Base-by-base conservation (phyloP, 2,797 vertebrate species). In the Taeniopygia guttata region DNA sequence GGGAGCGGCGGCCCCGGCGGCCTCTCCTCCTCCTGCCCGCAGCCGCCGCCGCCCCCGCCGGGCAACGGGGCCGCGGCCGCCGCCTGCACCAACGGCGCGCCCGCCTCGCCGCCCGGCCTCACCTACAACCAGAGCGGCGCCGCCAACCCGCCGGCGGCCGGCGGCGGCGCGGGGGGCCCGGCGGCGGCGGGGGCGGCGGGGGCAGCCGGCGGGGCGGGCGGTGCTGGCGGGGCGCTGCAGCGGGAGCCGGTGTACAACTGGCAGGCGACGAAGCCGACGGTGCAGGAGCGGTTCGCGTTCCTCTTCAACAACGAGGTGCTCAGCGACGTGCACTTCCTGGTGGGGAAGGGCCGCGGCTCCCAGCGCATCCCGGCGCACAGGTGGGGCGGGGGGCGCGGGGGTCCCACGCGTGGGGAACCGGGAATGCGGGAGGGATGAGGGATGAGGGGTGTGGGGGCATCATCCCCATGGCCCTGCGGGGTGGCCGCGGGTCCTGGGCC, bases 271-370 rank as follows among this genome's bases (percentile, higher is more conserved):
- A 98, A 98, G 96, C 98, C 98, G 94, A 98, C 98, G 81, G 98
- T 98, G 92, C 98, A 98, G 97, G 98, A 98, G 96, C 97, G 98
- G 52, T 98, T 98, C 97, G 98, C 98, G 54, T 98, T 98, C 93
- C 98, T 98, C 75, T 99, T 99, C 97, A 99, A 99, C 98, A 99
- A 99, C 98, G 99, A 99, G 96, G 99, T 99, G 92, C 98, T 99
- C 51, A 99, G 99, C 96, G 99, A 99, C 98, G 99, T 99, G 94
- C 99, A 99, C 97, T 99, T 99, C 97, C 96, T 99, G 94, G 99
- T 99, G 95, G 99, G 99, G 67, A 99, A 99, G 97, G 99, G 99
- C 59, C 98, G 99, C 97, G 98, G 99, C 55, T 98, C 99, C 34
- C 99, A 99, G 97, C 98, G 99, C 97, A 99, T 99, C 98, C 99